Evolutionary conservation across 2,797 vertebrate species (phyloP), one percentile per base, ranked within the genome.

Genomic region (Sphenopsis melanotis): DNA sequence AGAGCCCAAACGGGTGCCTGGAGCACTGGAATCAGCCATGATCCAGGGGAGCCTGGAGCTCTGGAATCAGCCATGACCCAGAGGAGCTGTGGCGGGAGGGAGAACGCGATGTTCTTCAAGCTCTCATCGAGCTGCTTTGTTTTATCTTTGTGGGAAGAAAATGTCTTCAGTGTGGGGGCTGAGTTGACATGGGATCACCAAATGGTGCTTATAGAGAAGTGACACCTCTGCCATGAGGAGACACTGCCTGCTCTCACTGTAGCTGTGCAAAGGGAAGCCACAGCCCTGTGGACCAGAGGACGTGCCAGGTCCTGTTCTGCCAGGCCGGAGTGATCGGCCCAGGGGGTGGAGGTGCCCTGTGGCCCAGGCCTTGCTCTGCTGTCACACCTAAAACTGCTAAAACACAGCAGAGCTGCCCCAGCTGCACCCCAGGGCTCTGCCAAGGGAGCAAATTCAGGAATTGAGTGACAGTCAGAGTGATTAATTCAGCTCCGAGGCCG

Each of bases 251-350:
- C 18, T 36, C 66, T 19, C 15, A 0, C 26, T 44, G 80, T 49
- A 49, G 69, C 69, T 1, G 2, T 4, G 20, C n/a, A 8, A 44
- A 60, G 79, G 9, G 59, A 79, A 74, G 71, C 20, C 39, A 55
- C 20, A 80, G 19, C 68, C 46, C 41, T 5, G 13, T 12, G 53
- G 36, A 29, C 8, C 39, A 1, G 39, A 29, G 11, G 39, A 71
- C 34, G 81, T n/a, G 16, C 60, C 36, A 10, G 2, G 15, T 80
- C 76, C 53, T 3, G 5, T 21, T 49, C 17, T 2, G 3, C 23
- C 6, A 2, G 32, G 34, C 37, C 0, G 0, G 7, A 66, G 76
- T 1, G 0, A 37, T 30, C 0, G 0, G 29, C 39, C 30, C 41
- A 0, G 1, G 34, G 37, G 49, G 3, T 26, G 50, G 13, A 26